Percentiles rank a stretch among this genome's conserved stretches.
phyloP scores from a whole-genome alignment of 2,797 vertebrate genomes.

The Pangasius macronema region DNA sequence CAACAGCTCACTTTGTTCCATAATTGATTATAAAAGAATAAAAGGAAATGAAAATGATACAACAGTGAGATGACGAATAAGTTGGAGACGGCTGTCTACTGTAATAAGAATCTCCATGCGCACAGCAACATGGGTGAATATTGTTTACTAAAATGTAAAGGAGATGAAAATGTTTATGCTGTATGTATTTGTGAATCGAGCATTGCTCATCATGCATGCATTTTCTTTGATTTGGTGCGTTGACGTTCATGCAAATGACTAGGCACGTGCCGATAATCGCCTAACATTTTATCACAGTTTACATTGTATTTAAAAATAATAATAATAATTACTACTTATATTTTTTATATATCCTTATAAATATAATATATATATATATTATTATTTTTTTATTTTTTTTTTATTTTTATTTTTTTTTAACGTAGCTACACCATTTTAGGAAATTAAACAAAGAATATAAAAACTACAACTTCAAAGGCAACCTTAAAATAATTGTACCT shows the following conservation, averaged over 20 bases:
- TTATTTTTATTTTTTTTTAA: not conserved
- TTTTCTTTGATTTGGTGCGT: constrained; percentile 57
- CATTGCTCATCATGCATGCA: constrained; percentile 61
- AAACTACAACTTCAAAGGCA: not conserved
- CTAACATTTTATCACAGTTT: not conserved
- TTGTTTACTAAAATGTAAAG: constrained; percentile 35
- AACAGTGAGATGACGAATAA: not conserved
- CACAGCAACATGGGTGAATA: constrained; percentile 1
- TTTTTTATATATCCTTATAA: not conserved
- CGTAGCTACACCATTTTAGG: not conserved
- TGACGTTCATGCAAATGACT: not conserved
- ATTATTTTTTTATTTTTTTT: no score
- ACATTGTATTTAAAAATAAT: not conserved
- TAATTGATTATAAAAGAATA: constrained; percentile 41
- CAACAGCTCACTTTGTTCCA: constrained; percentile 47
- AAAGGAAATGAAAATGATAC: constrained; percentile 37
- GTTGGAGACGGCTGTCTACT: not conserved
- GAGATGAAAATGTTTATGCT: constrained; percentile 16
- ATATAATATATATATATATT: no score
- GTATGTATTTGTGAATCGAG: constrained; percentile 35
- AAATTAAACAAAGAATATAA: not conserved
- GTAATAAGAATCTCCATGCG: constrained; percentile 2
- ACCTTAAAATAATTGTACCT: not conserved
- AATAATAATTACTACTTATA: not conserved
- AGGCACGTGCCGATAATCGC: constrained; percentile 16